These are phyloP conservation scores for Diachasma alloeum DNA, from an alignment of 1,140 invertebrate species.

Conservation along the genomic window DNA sequence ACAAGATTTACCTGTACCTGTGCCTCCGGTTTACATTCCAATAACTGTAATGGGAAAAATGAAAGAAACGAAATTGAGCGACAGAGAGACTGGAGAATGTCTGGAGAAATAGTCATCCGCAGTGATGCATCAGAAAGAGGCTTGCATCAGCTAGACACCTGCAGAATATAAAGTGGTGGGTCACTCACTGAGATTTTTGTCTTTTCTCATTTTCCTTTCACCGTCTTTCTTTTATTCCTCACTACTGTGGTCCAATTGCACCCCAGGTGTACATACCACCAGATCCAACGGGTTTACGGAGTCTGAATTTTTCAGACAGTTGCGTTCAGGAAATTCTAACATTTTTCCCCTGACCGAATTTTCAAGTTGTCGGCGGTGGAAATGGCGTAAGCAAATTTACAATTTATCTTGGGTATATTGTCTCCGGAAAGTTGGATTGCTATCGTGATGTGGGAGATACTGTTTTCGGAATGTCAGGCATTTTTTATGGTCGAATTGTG, in stretches of 20 bases:
- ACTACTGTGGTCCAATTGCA: neutral
- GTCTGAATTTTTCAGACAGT: conserved; percentile 5
- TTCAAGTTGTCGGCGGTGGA: neutral
- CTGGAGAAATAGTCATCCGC: neutral
- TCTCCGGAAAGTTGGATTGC: neutral
- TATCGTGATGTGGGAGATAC: neutral
- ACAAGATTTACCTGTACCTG: too few relatives aligned
- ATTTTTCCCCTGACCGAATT: neutral
- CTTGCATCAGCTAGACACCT: conserved; percentile 49
- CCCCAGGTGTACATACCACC: neutral
- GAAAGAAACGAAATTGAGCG: neutral
- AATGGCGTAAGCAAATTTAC: neutral
- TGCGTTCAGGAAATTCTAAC: neutral
- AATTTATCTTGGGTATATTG: neutral
- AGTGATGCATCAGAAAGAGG: conserved; percentile 19
- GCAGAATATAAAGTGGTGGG: conserved; percentile 51
- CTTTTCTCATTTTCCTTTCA: conserved; percentile 21
- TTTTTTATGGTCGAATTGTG: too few relatives aligned
- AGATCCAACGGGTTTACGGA: neutral
- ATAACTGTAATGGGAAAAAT: neutral
- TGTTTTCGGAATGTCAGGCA: neutral
- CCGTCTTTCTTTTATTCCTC: conserved; percentile 15
- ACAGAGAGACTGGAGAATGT: neutral
- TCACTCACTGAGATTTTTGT: conserved; percentile 33
- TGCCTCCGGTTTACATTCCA: neutral